Evolutionary conservation across 1,140 invertebrate genomes (phyloP), one percentile per base, ranked within the genome.

Genomic region (Sminthurinus signatus): DNA sequence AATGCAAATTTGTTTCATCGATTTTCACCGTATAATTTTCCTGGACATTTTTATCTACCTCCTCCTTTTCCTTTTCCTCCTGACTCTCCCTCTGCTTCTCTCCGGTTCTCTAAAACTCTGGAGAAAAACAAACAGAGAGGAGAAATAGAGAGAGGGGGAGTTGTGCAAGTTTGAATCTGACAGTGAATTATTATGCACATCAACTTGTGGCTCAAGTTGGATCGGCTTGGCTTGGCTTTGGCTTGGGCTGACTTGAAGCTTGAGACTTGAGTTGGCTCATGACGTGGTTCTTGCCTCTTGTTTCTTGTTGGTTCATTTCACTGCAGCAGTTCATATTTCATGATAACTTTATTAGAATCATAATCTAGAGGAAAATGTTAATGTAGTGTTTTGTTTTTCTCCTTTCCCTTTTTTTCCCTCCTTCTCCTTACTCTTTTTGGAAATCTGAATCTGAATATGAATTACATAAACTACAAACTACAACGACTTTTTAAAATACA

Each of bases 1-100:
- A 43, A 59, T 46, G 57, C 57, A 48, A 59, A 44, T 48, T 59
- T 46, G 8, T 48, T 46, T 12, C 57, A 59, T 46, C 51, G 42
- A 23, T 56, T 39, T 21, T 21, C 25, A 39, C 21, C 32, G 17
- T 27, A 36, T 36, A 36, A 36, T 36, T 5, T 36, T 5, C 5
- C 5, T 8, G 15, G 15, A 36, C 32, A 36, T 36, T 56, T 56
- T 21, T 32, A n/a, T 56, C 32, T 56, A 17, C 21, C 29, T 54
- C 28, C 55, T n/a, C n/a, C 27, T 15, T 5, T 57, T 19, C 10
- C 21, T 23, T 10, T 12, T 23, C 21, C 46, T 19, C 10, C 46
- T 48, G 8, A 8, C 46, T 48, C 46, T 48, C 46, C 21, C 50
- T 52, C 50, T 52, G 5, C 23, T 5, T 52, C n/a, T 52, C 23